A percentile compares a stretch with the other conserved stretches of the same genome.
Evolutionary conservation across 2,113 vertebrate species (phyloP).

Genomic region (Myrmecophaga tridactyla): DNA sequence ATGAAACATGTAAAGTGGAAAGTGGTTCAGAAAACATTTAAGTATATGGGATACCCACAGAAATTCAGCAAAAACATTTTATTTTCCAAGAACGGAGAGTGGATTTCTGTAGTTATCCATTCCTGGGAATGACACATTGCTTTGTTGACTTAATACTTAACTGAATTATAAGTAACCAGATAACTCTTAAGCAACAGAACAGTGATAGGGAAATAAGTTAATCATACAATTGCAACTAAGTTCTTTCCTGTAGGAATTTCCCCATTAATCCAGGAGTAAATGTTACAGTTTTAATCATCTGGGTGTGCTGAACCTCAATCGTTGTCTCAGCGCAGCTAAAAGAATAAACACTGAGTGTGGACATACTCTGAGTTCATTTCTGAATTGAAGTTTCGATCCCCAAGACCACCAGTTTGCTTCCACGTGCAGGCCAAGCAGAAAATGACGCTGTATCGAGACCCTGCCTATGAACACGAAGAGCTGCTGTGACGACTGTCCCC

Average conservation of each 20-base stretch:
- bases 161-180: slow-evolving; percentile 40
- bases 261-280: neutral
- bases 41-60: neutral
- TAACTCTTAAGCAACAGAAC: slow-evolving; percentile 35
- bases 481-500: neutral
- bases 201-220: slow-evolving; percentile 25
- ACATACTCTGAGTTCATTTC: neutral
- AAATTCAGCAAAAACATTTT: neutral
- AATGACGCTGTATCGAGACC: neutral
- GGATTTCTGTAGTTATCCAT: neutral
- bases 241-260: neutral
- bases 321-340: neutral
- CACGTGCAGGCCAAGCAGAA: neutral
- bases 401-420: neutral
- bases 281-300: neutral
- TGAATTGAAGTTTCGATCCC: neutral
- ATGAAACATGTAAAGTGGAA: neutral
- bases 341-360: neutral
- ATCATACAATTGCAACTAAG: neutral
- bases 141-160: slow-evolving; percentile 28
- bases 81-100: neutral
- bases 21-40: neutral
- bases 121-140: neutral
- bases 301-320: neutral
- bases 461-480: neutral